Percentiles rank a stretch among this genome's conserved stretches.
Conservation (phyloP, 1,140 invertebrate genomes). For the Drosophila simulans region DNA sequence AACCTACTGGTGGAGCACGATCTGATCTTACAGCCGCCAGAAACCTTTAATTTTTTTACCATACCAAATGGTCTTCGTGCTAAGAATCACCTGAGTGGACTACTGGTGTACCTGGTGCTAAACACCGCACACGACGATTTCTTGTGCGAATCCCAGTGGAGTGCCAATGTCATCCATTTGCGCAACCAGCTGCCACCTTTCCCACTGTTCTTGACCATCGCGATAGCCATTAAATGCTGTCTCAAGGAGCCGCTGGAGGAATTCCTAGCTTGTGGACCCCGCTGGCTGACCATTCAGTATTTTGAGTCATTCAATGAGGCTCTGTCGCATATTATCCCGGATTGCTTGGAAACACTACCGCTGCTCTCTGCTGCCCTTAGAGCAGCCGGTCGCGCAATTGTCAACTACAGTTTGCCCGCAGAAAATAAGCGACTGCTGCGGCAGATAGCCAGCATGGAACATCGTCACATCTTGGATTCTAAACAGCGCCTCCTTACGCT, state of each 20-base stretch:
- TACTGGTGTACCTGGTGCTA: conserved; percentile 26
- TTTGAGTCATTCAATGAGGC: conserved; percentile 33
- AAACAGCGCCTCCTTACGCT: neutral
- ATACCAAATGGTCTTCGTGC: neutral
- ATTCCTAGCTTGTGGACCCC: conserved; percentile 40
- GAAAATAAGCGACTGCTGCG: neutral
- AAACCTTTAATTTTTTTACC: too few relatives aligned
- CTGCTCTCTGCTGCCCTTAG: neutral
- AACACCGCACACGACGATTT: conserved; percentile 9
- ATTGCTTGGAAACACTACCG: conserved; percentile 6
- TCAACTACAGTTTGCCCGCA: neutral
- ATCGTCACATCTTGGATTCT: conserved; percentile 30
- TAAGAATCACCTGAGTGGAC: conserved; percentile 36
- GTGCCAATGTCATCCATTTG: conserved; percentile 39
- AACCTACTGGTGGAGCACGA: conserved; percentile 32
- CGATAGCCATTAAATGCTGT: conserved; percentile 24
- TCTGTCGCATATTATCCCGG: neutral
- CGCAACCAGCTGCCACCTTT: conserved; percentile 18
- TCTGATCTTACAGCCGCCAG: conserved; percentile 7
- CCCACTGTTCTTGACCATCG: conserved; percentile 22
- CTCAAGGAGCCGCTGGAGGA: conserved; percentile 32
- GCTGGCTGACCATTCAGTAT: conserved; percentile 38
- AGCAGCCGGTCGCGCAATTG: conserved; percentile 22
- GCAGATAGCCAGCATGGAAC: conserved; percentile 21
- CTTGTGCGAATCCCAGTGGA: neutral